Conservation (phyloP, 2,113 vertebrate species). For the Psophia crepitans region DNA sequence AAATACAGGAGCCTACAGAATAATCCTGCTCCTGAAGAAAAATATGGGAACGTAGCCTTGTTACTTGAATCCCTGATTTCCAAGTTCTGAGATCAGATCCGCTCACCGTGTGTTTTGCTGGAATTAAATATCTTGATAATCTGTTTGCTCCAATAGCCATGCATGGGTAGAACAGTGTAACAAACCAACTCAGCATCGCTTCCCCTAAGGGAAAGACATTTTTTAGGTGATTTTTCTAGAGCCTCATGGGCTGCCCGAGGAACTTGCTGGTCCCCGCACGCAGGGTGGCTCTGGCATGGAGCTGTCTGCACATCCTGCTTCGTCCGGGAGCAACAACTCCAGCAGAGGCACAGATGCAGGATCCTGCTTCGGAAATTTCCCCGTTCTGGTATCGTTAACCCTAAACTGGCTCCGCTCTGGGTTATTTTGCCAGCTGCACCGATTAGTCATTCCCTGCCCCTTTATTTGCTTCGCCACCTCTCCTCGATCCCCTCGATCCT, state of each 20-base stretch:
- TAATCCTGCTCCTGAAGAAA: neutral
- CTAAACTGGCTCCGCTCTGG: neutral
- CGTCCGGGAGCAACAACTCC: neutral
- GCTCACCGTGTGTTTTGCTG: rapidly evolving
- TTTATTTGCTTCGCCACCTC: neutral
- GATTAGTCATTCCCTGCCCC: neutral
- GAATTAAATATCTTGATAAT: neutral
- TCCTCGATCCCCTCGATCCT: neutral
- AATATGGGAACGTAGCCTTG: neutral
- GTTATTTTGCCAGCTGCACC: neutral
- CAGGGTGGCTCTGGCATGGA: neutral
- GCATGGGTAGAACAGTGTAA: rapidly evolving
- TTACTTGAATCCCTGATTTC: neutral
- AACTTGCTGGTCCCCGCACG: rapidly evolving
- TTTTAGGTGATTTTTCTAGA: neutral
- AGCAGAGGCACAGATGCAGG: neutral
- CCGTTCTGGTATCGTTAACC: neutral
- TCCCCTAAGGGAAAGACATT: rapidly evolving
- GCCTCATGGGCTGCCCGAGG: neutral
- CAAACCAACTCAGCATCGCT: neutral
- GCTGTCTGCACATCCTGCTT: neutral
- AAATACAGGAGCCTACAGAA: rapidly evolving
- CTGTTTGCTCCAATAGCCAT: neutral
- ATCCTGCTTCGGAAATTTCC: neutral
- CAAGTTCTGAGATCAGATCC: neutral